Evolutionary conservation across 2,888 invertebrate genomes (phyloP).

Genomic region (Heliconius sara): DNA sequence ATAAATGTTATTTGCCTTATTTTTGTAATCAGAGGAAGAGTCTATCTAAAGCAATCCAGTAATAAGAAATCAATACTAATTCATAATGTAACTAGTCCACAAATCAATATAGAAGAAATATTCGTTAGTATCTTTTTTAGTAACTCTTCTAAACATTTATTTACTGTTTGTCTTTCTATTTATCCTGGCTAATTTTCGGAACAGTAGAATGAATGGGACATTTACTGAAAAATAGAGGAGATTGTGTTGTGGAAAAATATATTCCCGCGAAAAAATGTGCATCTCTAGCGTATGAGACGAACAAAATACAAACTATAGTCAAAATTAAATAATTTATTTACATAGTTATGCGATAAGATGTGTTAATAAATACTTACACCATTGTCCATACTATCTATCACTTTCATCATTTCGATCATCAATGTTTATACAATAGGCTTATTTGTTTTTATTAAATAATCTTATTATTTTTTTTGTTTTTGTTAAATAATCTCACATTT

Average conservation of each 20-base stretch:
- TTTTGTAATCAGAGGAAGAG: constrained; percentile 49
- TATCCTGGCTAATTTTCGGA: neutral
- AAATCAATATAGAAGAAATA: constrained; percentile 55
- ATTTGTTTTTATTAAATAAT: too few relatives aligned
- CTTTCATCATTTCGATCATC: too few relatives aligned
- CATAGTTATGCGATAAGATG: too few relatives aligned
- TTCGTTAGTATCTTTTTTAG: constrained; percentile 51
- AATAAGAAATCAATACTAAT: constrained; percentile 59
- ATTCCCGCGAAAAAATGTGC: neutral
- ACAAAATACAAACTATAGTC: too few relatives aligned
- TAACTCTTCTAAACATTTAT: neutral
- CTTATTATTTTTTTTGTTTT: too few relatives aligned
- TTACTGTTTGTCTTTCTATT: neutral
- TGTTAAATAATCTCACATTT: too few relatives aligned
- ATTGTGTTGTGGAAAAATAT: neutral
- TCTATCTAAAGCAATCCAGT: constrained; percentile 58
- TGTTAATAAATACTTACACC: too few relatives aligned
- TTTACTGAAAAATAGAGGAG: neutral
- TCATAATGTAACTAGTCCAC: constrained; percentile 55
- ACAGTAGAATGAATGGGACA: neutral
- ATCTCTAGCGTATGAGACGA: neutral
- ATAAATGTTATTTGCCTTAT: neutral
- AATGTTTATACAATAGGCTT: too few relatives aligned
- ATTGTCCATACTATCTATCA: too few relatives aligned
- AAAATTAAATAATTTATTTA: too few relatives aligned